phyloP scores from a whole-genome alignment of 2,888 invertebrate genomes.

The Caenorhabditis becei region DNA sequence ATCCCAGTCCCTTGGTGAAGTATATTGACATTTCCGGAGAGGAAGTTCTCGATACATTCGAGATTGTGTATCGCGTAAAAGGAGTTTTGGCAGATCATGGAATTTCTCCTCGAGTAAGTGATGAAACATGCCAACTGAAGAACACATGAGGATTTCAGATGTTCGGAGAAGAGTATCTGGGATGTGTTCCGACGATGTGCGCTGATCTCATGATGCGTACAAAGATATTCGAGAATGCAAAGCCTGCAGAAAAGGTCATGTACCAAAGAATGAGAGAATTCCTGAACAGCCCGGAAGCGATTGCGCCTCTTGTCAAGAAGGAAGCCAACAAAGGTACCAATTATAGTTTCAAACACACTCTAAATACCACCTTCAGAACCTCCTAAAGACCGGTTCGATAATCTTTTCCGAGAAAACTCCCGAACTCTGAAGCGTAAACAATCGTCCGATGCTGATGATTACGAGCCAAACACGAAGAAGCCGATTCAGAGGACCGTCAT shows the following conservation, averaged over 20 bases:
- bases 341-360: neutral
- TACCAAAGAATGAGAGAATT: slow-evolving; percentile 63
- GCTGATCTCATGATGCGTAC: slow-evolving; percentile 98
- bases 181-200: slow-evolving; percentile 92
- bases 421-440: slow-evolving; percentile 44
- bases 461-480: slow-evolving; percentile 40
- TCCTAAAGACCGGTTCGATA: slow-evolving; percentile 13
- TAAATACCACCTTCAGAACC: slow-evolving; percentile 5
- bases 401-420: slow-evolving; percentile 11
- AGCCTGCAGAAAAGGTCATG: slow-evolving; percentile 47
- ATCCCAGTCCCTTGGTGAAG: slow-evolving; percentile 16
- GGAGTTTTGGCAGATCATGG: slow-evolving; percentile 34
- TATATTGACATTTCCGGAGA: slow-evolving; percentile 31
- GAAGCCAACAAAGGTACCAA: slow-evolving; percentile 41
- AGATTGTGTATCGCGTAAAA: slow-evolving; percentile 46
- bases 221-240: slow-evolving; percentile 93
- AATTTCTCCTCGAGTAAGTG: slow-evolving; percentile 33
- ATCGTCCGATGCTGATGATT: slow-evolving; percentile 48
- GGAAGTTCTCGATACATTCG: slow-evolving; percentile 38
- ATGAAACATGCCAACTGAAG: neutral
- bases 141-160: slow-evolving; percentile 75
- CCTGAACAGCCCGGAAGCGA: slow-evolving; percentile 59
- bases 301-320: slow-evolving; percentile 48
- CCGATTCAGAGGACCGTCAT: slow-evolving; percentile 91
- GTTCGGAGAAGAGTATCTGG: slow-evolving; percentile 97